Evolutionary conservation across 2,113 vertebrate species (phyloP).

Genomic region (Meleagris gallopavo): DNA sequence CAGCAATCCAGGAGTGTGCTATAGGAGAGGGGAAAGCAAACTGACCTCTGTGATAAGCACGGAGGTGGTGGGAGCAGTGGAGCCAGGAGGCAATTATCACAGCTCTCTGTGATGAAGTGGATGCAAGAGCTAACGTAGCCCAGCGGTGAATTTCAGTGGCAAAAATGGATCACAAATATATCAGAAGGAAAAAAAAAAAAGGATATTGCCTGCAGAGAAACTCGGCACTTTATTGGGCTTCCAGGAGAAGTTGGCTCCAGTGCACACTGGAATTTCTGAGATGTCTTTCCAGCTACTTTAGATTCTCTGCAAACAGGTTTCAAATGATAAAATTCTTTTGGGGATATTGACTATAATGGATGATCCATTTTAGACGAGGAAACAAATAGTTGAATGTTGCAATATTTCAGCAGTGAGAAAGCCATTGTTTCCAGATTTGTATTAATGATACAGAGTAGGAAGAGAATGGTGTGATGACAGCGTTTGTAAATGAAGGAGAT

Average conservation of each 20-base stretch:
- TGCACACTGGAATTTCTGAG: conserved; percentile 8
- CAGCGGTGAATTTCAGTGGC: conserved; percentile 38
- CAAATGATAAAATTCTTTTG: conserved; percentile 73
- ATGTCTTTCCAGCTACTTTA: conserved; percentile 59
- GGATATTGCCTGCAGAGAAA: conserved; percentile 62
- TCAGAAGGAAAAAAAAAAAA: conserved; percentile 48
- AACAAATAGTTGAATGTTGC: conserved; percentile 65
- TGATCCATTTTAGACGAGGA: conserved; percentile 48
- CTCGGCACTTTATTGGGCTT: conserved; percentile 57
- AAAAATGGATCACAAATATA: neutral
- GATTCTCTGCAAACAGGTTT: conserved; percentile 69
- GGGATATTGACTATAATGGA: conserved; percentile 66
- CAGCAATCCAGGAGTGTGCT: conserved; percentile 35
- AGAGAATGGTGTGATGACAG: conserved; percentile 45
- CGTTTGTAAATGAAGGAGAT: conserved; percentile 44
- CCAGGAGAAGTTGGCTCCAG: conserved; percentile 38
- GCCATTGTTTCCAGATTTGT: conserved; percentile 70
- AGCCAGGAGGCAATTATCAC: conserved; percentile 57
- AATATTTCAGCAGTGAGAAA: conserved; percentile 55
- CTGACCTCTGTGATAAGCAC: conserved; percentile 59
- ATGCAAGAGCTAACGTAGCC: conserved; percentile 34
- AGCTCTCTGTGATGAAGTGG: conserved; percentile 43
- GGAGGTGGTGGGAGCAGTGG: conserved; percentile 17
- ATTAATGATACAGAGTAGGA: conserved; percentile 41
- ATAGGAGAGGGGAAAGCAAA: conserved; percentile 34